Conservation (phyloP, 2,888 invertebrate species). For the Diachrysia chrysitis region DNA sequence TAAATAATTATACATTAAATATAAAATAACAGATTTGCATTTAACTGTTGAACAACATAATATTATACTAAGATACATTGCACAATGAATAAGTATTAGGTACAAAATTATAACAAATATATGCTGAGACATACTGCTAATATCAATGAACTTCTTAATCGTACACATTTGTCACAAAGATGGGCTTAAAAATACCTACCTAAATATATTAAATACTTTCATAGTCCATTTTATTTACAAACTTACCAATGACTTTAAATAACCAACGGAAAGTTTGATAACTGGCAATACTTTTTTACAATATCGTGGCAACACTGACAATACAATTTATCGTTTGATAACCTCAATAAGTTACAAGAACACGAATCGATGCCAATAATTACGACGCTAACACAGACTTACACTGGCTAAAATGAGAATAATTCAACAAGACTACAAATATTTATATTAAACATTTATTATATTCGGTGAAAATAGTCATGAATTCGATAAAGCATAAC, state of each 20-base stretch:
- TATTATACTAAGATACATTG: conserved; percentile 37
- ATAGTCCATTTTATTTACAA: conserved; percentile 49
- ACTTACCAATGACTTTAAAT: conserved; percentile 42
- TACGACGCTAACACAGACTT: conserved; percentile 77
- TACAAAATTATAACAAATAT: conserved; percentile 40
- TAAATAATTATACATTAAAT: conserved; percentile 21
- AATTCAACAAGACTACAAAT: conserved; percentile 60
- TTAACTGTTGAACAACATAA: conserved; percentile 30
- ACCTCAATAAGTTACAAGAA: conserved; percentile 68
- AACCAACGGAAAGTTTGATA: conserved; percentile 33
- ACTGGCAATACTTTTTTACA: conserved; percentile 25
- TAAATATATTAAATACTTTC: conserved; percentile 45
- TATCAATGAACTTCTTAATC: conserved; percentile 43
- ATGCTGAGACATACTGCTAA: conserved; percentile 38
- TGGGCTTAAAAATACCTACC: conserved; percentile 36
- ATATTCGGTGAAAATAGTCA: conserved; percentile 47
- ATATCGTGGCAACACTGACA: conserved; percentile 17
- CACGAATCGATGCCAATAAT: conserved; percentile 69
- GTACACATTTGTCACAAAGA: conserved; percentile 43
- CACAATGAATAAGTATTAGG: conserved; percentile 32
- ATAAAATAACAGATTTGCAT: conserved; percentile 41
- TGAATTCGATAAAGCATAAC: conserved; percentile 53
- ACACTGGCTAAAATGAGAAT: conserved; percentile 80
- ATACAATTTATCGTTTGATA: conserved; percentile 19
- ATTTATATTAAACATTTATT: conserved; percentile 49